A percentile compares a stretch with the other conserved stretches of the same genome.
phyloP scores from a whole-genome alignment of 1,140 invertebrate genomes.

The Drosophila kanapiae region DNA sequence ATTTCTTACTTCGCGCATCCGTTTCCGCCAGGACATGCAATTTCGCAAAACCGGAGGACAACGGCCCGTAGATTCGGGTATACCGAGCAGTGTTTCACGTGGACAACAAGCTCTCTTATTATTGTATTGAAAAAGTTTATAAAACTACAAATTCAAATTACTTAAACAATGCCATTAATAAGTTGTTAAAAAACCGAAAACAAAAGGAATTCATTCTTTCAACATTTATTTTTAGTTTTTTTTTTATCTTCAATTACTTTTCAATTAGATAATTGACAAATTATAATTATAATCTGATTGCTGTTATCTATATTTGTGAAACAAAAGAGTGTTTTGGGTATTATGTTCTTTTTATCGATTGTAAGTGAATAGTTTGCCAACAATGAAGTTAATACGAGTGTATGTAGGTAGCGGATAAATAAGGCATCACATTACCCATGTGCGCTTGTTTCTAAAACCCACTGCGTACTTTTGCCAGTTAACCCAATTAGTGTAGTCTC shows the following conservation, averaged over 20 bases:
- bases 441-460: background rate
- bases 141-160: too few species aligned
- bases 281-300: too few species aligned
- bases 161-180: background rate
- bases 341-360: background rate
- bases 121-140: too few species aligned
- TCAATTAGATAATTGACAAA: background rate
- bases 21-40: slow-evolving; percentile 13
- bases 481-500: slow-evolving; percentile 8
- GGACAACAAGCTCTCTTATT: background rate
- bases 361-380: background rate
- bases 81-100: background rate
- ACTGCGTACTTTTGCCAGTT: background rate
- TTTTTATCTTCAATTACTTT: background rate
- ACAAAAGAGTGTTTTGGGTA: background rate
- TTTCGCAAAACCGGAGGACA: background rate
- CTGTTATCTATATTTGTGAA: background rate
- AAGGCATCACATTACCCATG: background rate
- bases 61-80: slow-evolving; percentile 1
- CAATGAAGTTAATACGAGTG: background rate
- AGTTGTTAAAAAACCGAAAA: too few species aligned
- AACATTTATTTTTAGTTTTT: background rate
- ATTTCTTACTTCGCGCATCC: slow-evolving; percentile 39
- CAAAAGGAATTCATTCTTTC: background rate
- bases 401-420: background rate